phyloP scores from a whole-genome alignment of 2,888 invertebrate genomes.

The Lottia gigantea region DNA sequence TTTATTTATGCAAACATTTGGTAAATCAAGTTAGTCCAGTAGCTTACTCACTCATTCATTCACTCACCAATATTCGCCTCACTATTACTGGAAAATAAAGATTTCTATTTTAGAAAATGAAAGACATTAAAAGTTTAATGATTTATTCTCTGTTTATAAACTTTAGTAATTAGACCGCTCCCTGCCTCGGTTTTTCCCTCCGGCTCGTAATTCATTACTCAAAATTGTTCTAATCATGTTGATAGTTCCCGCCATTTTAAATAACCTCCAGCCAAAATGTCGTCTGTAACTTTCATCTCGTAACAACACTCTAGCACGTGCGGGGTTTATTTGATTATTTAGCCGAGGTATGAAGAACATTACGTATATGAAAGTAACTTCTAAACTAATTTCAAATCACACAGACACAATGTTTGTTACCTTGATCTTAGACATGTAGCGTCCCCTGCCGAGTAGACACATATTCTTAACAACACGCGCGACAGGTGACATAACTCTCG shows the following conservation, averaged over 20 bases:
- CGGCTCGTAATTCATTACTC: neutral
- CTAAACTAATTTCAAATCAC: neutral
- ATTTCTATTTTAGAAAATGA: no score
- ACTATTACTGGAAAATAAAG: no score
- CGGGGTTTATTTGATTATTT: neutral
- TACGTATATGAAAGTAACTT: neutral
- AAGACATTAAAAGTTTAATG: no score
- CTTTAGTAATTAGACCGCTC: no score
- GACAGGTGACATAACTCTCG: constrained; percentile 10
- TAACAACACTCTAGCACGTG: constrained; percentile 1
- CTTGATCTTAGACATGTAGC: neutral
- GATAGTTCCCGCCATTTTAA: constrained; percentile 2
- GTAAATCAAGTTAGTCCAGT: no score
- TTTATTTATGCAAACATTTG: no score
- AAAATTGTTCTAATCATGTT: constrained; percentile 6
- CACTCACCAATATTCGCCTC: no score
- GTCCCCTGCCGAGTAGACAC: neutral
- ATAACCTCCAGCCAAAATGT: neutral
- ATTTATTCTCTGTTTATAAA: no score
- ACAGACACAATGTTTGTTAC: neutral
- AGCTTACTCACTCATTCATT: no score
- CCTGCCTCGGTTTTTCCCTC: neutral
- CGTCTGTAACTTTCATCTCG: constrained; percentile 8
- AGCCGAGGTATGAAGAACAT: neutral
- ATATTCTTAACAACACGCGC: constrained; percentile 4